Evolutionary conservation across 2,888 invertebrate genomes (phyloP).

Genomic region (Andrena bucephala): DNA sequence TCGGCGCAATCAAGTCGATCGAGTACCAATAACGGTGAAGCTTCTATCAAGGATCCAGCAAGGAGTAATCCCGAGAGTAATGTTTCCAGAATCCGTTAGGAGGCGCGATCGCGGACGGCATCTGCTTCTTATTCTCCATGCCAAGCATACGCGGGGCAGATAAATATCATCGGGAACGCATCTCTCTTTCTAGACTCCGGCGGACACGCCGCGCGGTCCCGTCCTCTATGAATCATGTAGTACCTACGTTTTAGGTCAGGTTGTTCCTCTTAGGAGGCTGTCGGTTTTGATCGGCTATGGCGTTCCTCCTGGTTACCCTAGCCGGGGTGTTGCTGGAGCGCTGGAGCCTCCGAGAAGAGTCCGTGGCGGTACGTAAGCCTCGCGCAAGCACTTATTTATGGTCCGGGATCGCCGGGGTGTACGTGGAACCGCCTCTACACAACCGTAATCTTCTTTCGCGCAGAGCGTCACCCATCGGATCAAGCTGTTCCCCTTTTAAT

Average conservation of each 20-base stretch:
- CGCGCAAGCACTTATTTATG: constrained; percentile 84
- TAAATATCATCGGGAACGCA: constrained; percentile 71
- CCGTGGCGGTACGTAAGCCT: constrained; percentile 75
- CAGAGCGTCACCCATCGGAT: constrained; percentile 79
- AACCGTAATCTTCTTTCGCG: constrained; percentile 74
- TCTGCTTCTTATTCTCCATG: constrained; percentile 61
- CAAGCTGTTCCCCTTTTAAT: constrained; percentile 74
- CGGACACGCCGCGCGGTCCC: constrained; percentile 37
- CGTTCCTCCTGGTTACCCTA: constrained; percentile 82
- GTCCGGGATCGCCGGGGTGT: constrained; percentile 83
- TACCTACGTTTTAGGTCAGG: constrained; percentile 76
- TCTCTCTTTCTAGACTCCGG: constrained; percentile 52
- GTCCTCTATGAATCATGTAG: constrained; percentile 79
- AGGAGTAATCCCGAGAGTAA: neutral
- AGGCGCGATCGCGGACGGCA: constrained; percentile 30
- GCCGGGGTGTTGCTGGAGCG: constrained; percentile 55
- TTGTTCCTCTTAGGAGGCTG: constrained; percentile 78
- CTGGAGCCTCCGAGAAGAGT: constrained; percentile 50
- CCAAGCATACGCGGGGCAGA: constrained; percentile 45
- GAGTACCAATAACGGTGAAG: neutral
- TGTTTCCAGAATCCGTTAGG: constrained; percentile 6
- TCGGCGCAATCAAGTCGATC: neutral
- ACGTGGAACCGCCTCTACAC: constrained; percentile 81
- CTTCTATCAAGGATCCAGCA: neutral
- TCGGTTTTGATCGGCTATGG: constrained; percentile 83